Conservation (phyloP, 1,140 invertebrate species). For the Choristoneura fumiferana region DNA sequence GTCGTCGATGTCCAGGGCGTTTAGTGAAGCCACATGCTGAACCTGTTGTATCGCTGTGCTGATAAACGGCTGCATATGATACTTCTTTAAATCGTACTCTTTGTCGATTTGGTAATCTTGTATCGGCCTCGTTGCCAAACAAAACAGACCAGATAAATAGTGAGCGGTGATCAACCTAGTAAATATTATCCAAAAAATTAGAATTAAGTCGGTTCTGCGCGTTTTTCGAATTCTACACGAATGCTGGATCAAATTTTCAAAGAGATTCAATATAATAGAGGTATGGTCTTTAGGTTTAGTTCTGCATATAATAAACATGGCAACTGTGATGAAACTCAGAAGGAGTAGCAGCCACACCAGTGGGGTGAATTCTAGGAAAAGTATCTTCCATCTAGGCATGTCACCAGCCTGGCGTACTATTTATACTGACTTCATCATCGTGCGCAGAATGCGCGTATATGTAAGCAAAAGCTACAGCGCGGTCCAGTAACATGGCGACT, state of each 20-base stretch:
- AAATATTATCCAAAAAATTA: conserved; percentile 33
- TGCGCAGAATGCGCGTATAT: conserved; percentile 37
- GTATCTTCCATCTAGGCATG: conserved; percentile 37
- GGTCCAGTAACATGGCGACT: conserved; percentile 34
- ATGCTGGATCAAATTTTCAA: conserved; percentile 35
- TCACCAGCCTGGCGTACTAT: conserved; percentile 41
- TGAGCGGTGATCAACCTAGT: conserved; percentile 25
- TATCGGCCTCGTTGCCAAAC: conserved; percentile 23
- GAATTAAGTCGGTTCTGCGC: neutral
- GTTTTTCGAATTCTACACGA: conserved; percentile 20
- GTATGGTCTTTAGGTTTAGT: conserved; percentile 35
- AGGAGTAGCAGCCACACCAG: conserved; percentile 47
- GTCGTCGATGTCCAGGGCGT: neutral
- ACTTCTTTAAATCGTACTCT: conserved; percentile 21
- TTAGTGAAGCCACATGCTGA: too few species aligned
- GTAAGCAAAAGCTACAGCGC: conserved; percentile 41
- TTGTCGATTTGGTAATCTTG: conserved; percentile 27
- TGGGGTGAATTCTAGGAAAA: conserved; percentile 46
- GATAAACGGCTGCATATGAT: conserved; percentile 15
- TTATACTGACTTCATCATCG: conserved; percentile 41
- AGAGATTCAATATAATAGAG: conserved; percentile 37
- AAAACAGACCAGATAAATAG: conserved; percentile 31
- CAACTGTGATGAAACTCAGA: conserved; percentile 33
- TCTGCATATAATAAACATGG: conserved; percentile 30
- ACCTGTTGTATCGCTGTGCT: neutral